Evolutionary conservation across 2,797 vertebrate genomes (phyloP).

Genomic region (Enteromius argenteus): DNA sequence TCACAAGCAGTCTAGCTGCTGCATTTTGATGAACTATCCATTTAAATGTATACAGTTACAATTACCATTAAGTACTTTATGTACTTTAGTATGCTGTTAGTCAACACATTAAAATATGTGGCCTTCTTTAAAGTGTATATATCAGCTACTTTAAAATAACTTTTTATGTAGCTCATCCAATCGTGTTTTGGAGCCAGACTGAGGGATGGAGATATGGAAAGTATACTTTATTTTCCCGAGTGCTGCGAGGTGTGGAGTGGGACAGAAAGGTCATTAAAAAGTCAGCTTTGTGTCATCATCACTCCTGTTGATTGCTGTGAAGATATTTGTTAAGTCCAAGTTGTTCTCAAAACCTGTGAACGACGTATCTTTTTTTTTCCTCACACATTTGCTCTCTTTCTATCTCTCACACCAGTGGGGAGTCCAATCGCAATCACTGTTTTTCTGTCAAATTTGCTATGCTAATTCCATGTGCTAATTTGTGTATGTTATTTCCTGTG

Average conservation of each 20-base stretch:
- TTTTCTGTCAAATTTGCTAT: not conserved
- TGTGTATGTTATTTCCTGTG: not conserved
- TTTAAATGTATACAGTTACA: too few relatives aligned
- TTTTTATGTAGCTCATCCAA: not conserved
- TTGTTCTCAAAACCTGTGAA: slow-evolving; percentile 1
- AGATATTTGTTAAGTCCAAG: slow-evolving; percentile 12
- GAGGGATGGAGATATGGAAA: not conserved
- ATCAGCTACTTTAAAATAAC: not conserved
- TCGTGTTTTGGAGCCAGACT: not conserved
- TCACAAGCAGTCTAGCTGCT: too few relatives aligned
- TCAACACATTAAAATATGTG: not conserved
- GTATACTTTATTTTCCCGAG: not conserved
- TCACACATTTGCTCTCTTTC: slow-evolving; percentile 14
- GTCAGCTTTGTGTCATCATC: not conserved
- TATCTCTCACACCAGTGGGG: not conserved
- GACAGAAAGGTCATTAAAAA: not conserved
- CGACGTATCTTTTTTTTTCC: not conserved
- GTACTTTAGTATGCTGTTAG: too few relatives aligned
- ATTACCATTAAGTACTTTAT: too few relatives aligned
- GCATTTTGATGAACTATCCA: too few relatives aligned
- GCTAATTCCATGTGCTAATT: not conserved
- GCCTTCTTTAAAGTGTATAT: not conserved
- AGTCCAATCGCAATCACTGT: not conserved
- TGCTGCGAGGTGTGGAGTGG: not conserved
- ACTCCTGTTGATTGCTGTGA: not conserved